Evolutionary conservation across 2,797 vertebrate species (phyloP).

Genomic region (Eulemur albifrons): DNA sequence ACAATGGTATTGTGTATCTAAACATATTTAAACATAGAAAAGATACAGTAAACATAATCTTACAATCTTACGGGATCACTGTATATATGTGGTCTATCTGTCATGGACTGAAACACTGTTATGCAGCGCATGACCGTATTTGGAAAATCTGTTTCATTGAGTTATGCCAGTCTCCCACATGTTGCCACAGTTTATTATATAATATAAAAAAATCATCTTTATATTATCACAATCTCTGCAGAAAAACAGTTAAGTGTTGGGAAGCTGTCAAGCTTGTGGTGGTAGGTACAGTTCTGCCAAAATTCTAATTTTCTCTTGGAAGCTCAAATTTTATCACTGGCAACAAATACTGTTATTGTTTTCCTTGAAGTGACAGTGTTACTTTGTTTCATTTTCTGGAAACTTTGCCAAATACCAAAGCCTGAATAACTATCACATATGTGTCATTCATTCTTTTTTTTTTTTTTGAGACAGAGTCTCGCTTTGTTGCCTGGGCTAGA

Average conservation of each 20-base stretch:
- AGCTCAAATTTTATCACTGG: conserved; percentile 34
- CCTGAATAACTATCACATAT: background rate
- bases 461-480: too few species aligned
- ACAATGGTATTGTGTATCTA: background rate
- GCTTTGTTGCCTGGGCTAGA: too few species aligned
- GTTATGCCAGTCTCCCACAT: background rate
- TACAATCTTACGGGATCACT: background rate
- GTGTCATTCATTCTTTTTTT: conserved; percentile 17
- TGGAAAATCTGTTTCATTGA: conserved; percentile 3
- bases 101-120: background rate
- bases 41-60: background rate
- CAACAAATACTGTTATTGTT: conserved; percentile 38
- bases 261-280: background rate
- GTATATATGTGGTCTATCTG: background rate
- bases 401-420: conserved; percentile 15
- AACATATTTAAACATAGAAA: background rate
- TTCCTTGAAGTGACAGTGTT: conserved; percentile 36
- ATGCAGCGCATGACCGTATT: background rate
- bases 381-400: conserved; percentile 28
- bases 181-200: conserved; percentile 4
- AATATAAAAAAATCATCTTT: background rate
- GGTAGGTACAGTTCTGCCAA: conserved; percentile 21
- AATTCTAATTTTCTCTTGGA: conserved; percentile 45
- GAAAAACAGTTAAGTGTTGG: background rate
- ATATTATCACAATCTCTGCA: background rate